phyloP scores from a whole-genome alignment of 2,113 vertebrate species.

The Marmota flaviventris region DNA sequence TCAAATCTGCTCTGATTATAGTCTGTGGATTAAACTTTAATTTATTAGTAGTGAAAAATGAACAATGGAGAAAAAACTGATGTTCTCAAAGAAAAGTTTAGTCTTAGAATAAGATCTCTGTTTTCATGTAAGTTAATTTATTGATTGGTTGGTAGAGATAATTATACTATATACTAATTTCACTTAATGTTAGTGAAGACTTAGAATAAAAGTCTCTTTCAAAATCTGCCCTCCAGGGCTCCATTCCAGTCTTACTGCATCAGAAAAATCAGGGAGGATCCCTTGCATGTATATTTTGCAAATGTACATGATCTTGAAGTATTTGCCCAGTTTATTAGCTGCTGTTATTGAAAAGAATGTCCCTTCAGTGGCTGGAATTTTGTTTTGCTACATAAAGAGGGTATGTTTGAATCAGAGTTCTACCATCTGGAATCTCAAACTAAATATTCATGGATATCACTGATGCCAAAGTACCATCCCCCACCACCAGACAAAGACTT shows the following conservation, averaged over 20 bases:
- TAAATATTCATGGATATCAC: not conserved
- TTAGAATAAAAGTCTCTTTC: not conserved
- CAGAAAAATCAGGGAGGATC: not conserved
- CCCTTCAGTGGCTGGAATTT: not conserved
- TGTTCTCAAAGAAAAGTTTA: constrained; percentile 30
- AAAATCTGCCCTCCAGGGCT: not conserved
- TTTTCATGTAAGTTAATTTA: not conserved
- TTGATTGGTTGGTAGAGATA: not conserved
- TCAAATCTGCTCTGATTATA: not conserved
- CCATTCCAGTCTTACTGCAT: not conserved
- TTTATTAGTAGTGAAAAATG: not conserved
- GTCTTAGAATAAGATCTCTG: not conserved
- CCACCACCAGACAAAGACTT: not conserved
- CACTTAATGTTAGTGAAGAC: not conserved
- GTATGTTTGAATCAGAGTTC: not conserved
- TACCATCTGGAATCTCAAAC: not conserved
- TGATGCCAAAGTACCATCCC: accelerated
- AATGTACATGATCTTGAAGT: not conserved
- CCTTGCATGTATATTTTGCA: not conserved
- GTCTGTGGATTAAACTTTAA: not conserved
- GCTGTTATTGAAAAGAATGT: not conserved
- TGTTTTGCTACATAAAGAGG: not conserved
- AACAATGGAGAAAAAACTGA: not conserved
- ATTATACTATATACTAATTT: constrained; percentile 7
- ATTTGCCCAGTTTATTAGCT: not conserved